These are phyloP conservation scores for Megastigmus dorsalis DNA, from an alignment of 2,888 invertebrate species.

Conservation along the genomic window DNA sequence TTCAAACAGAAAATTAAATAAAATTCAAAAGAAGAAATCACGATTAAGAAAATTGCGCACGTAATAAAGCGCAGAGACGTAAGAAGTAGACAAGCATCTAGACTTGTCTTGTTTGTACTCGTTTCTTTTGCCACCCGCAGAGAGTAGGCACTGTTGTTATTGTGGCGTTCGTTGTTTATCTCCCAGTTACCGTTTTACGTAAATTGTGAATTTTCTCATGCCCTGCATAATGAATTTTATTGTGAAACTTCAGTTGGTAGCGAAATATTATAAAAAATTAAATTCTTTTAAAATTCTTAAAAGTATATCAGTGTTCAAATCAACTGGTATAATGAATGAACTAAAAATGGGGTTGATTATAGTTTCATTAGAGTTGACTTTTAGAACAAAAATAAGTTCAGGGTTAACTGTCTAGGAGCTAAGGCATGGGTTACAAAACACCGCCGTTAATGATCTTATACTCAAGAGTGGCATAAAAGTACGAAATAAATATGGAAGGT, in stretches of 20 bases:
- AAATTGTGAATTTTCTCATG: not conserved
- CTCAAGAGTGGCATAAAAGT: constrained; percentile 4
- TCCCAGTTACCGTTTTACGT: not conserved
- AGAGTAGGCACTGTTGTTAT: constrained; percentile 38
- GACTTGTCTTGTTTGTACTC: constrained; percentile 12
- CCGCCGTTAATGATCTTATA: constrained; percentile 25
- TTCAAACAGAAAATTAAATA: not conserved
- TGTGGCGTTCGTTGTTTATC: not conserved
- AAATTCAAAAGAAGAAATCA: not conserved
- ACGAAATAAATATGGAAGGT: constrained; percentile 19
- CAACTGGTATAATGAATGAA: too few relatives aligned
- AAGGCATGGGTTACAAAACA: constrained; percentile 25
- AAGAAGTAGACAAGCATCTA: constrained; percentile 39
- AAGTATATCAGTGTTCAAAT: too few relatives aligned
- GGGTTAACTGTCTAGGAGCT: not conserved
- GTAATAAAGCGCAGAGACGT: constrained; percentile 7
- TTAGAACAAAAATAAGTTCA: constrained; percentile 39
- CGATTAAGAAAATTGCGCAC: not conserved
- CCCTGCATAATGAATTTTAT: not conserved
- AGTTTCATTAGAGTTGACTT: too few relatives aligned
- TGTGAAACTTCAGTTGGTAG: too few relatives aligned
- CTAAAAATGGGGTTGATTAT: too few relatives aligned
- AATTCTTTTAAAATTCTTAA: too few relatives aligned
- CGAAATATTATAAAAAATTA: too few relatives aligned
- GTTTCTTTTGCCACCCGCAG: constrained; percentile 22